A percentile compares a stretch with the other conserved stretches of the same genome.
phyloP scores from a whole-genome alignment of 2,888 invertebrate genomes.

The Drosophila recens region DNA sequence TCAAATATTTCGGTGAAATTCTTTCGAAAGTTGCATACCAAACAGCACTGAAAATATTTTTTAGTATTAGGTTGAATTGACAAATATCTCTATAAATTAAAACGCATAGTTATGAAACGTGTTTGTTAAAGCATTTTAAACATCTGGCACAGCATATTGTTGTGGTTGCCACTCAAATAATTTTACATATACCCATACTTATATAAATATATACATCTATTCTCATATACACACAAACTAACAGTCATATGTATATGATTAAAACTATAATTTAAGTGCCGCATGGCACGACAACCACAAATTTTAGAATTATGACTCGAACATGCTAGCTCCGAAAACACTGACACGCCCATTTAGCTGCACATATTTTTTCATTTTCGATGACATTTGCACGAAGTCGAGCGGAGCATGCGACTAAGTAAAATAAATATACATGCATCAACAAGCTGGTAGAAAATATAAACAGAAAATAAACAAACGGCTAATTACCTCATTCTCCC shows the following conservation, averaged over 20 bases:
- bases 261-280: slow-evolving; percentile 54
- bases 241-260: slow-evolving; percentile 23
- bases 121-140: slow-evolving; percentile 11
- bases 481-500: neutral
- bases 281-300: slow-evolving; percentile 64
- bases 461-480: slow-evolving; percentile 23
- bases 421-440: slow-evolving; percentile 31
- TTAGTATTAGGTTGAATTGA: neutral
- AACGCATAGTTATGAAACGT: slow-evolving; percentile 2
- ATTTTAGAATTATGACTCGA: slow-evolving; percentile 73
- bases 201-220: slow-evolving; percentile 20
- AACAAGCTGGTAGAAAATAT: neutral
- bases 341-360: slow-evolving; percentile 49
- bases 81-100: neutral
- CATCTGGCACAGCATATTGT: slow-evolving; percentile 39
- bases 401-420: slow-evolving; percentile 23
- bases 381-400: slow-evolving; percentile 45
- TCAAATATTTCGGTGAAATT: neutral
- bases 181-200: slow-evolving; percentile 7
- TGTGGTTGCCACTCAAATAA: slow-evolving; percentile 35
- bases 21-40: neutral
- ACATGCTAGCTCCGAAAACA: slow-evolving; percentile 40
- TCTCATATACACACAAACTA: slow-evolving; percentile 11
- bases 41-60: neutral
- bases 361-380: slow-evolving; percentile 52